phyloP scores from a whole-genome alignment of 2,113 vertebrate species.

The Syngnathus floridae region DNA sequence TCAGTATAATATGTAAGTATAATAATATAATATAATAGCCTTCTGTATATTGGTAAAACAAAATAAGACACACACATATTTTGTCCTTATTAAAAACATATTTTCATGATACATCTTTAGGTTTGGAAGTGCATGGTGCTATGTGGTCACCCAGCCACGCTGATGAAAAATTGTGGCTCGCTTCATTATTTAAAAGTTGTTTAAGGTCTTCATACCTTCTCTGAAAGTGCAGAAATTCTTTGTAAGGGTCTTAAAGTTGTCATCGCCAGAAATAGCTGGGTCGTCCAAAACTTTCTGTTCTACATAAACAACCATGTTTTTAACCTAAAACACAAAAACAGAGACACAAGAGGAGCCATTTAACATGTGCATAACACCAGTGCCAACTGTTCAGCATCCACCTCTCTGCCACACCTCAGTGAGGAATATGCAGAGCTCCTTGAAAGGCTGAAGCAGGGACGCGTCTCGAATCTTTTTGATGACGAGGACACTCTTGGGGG shows the following conservation, averaged over 20 bases:
- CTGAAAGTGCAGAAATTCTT: conserved; percentile 95
- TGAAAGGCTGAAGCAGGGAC: conserved; percentile 88
- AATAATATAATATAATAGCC: too few species aligned
- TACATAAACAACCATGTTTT: conserved; percentile 92
- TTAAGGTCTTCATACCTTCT: conserved; percentile 72
- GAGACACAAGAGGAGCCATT: not conserved
- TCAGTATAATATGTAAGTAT: too few species aligned
- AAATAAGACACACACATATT: too few species aligned
- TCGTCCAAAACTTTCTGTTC: conserved; percentile 94
- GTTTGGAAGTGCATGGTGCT: too few species aligned
- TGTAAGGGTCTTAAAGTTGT: conserved; percentile 82
- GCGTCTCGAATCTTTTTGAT: conserved; percentile 92
- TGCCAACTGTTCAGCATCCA: not conserved
- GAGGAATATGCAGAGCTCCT: conserved; percentile 87
- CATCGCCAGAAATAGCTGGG: conserved; percentile 81
- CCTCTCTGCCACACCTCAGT: conserved; percentile 73
- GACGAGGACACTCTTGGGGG: conserved; percentile 95
- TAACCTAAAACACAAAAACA: conserved; percentile 65
- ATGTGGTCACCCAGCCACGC: too few species aligned
- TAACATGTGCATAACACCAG: not conserved
- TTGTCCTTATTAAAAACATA: too few species aligned
- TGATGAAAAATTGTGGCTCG: too few species aligned
- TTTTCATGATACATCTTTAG: too few species aligned
- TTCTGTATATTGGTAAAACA: too few species aligned
- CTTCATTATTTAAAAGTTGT: too few species aligned